These are phyloP conservation scores for Luidia sarsii DNA, from an alignment of 53 echinoderm and acorn worm species.

Conservation along the genomic window DNA sequence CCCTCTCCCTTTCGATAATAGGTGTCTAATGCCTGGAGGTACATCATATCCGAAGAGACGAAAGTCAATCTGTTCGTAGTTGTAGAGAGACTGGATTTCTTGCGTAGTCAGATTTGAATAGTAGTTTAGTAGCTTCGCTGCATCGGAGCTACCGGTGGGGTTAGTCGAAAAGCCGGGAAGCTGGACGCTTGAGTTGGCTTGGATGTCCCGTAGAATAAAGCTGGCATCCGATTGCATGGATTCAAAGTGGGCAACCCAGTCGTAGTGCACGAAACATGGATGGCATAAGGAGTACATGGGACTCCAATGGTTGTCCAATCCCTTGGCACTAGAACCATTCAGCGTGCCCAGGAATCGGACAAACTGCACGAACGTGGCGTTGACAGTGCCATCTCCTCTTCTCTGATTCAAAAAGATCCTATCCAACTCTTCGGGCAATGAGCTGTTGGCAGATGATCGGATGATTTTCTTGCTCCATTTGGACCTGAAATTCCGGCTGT, in stretches of 20 bases:
- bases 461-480: conserved; percentile 7
- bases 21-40: no score
- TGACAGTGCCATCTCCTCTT: not conserved
- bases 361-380: conserved; percentile 11
- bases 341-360: not conserved
- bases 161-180: conserved; percentile 15
- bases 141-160: conserved; percentile 8
- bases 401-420: not conserved
- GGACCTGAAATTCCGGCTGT: not conserved
- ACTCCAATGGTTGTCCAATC: conserved; percentile 50
- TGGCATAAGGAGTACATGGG: conserved; percentile 38
- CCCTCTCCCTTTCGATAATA: no score
- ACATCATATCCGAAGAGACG: no score
- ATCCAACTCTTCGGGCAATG: not conserved
- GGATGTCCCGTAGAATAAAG: not conserved
- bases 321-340: not conserved
- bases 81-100: no score
- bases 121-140: not conserved
- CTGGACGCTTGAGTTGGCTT: not conserved
- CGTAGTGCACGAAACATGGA: conserved; percentile 50
- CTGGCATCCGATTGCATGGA: conserved; percentile 5
- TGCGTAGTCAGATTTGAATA: not conserved
- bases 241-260: conserved; percentile 37
- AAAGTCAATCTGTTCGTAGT: no score
- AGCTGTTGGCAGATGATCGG: not conserved